These are phyloP conservation scores for Orchesella cincta DNA, from an alignment of 1,140 invertebrate genomes.

Conservation along the genomic window DNA sequence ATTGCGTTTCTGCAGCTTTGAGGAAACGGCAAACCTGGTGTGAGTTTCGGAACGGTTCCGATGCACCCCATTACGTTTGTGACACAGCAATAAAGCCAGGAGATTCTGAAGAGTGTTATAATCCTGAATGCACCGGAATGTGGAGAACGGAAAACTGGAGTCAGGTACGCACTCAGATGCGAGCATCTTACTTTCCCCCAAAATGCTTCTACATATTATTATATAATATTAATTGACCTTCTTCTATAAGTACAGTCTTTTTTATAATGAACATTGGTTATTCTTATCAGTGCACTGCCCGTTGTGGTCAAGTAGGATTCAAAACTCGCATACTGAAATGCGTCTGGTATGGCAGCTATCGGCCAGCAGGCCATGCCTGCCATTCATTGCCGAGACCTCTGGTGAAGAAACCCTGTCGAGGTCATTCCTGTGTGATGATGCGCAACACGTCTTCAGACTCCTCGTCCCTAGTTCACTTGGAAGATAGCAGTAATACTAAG, in stretches of 20 bases:
- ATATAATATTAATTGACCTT: slow-evolving; percentile 41
- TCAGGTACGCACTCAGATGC: slow-evolving; percentile 64
- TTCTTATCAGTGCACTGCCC: slow-evolving; percentile 70
- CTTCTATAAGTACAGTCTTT: slow-evolving; percentile 23
- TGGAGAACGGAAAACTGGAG: slow-evolving; percentile 87
- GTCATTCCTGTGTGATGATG: slow-evolving; percentile 64
- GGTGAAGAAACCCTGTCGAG: slow-evolving; percentile 75
- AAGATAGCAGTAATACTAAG: not conserved
- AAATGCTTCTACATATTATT: slow-evolving; percentile 30
- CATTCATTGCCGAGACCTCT: slow-evolving; percentile 70
- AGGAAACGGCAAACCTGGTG: slow-evolving; percentile 74
- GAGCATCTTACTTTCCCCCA: not conserved
- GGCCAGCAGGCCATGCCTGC: slow-evolving; percentile 79
- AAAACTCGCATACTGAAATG: slow-evolving; percentile 83
- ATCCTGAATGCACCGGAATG: slow-evolving; percentile 74
- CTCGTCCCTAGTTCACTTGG: slow-evolving; percentile 5
- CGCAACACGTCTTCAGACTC: slow-evolving; percentile 44
- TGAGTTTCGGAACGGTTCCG: slow-evolving; percentile 65
- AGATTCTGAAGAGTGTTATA: slow-evolving; percentile 73
- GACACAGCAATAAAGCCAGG: slow-evolving; percentile 68
- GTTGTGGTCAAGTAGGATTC: slow-evolving; percentile 71
- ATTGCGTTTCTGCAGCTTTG: slow-evolving; percentile 62
- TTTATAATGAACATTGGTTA: slow-evolving; percentile 29
- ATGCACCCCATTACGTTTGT: slow-evolving; percentile 63
- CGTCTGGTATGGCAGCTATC: slow-evolving; percentile 80